A percentile compares a stretch with the other conserved stretches of the same genome.
Conservation (phyloP, 2,113 vertebrate species). For the Tachysurus vachellii region DNA sequence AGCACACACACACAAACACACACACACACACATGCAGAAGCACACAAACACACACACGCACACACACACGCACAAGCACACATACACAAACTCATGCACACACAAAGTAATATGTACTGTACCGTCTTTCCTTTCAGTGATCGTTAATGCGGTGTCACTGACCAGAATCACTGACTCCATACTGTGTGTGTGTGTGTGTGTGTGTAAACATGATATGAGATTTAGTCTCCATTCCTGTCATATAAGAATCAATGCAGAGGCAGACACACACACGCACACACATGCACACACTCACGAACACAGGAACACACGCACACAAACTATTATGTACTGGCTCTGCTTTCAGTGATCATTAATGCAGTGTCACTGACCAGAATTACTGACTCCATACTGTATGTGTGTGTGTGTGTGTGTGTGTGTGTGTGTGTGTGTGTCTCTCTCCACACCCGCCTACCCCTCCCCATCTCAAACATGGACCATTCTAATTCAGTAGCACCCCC, state of each 20-base stretch:
- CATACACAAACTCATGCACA: too few relatives aligned
- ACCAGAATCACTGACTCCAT: slow-evolving; percentile 14
- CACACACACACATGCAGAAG: background rate
- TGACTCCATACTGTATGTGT: slow-evolving; percentile 16
- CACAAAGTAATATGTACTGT: background rate
- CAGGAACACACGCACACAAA: background rate
- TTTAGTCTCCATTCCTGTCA: slow-evolving; percentile 15
- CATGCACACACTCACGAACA: slow-evolving; percentile 34
- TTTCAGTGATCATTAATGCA: slow-evolving; percentile 46
- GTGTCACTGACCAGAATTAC: slow-evolving; percentile 41
- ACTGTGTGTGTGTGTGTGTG: background rate
- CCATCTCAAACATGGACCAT: background rate
- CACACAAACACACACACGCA: background rate
- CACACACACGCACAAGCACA: slow-evolving; percentile 4
- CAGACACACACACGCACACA: slow-evolving; percentile 25
- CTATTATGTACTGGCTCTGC: background rate
- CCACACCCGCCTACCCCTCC: too few relatives aligned
- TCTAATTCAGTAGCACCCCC: background rate
- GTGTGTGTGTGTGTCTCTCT: too few relatives aligned
- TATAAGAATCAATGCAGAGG: slow-evolving; percentile 43
- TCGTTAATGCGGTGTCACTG: slow-evolving; percentile 53
- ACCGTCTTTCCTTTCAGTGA: background rate
- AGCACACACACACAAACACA: too few relatives aligned
- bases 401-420: background rate
- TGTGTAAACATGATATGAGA: background rate